These are phyloP conservation scores for Apodemus speciosus DNA, from an alignment of 2,113 vertebrate species.

Conservation along the genomic window DNA sequence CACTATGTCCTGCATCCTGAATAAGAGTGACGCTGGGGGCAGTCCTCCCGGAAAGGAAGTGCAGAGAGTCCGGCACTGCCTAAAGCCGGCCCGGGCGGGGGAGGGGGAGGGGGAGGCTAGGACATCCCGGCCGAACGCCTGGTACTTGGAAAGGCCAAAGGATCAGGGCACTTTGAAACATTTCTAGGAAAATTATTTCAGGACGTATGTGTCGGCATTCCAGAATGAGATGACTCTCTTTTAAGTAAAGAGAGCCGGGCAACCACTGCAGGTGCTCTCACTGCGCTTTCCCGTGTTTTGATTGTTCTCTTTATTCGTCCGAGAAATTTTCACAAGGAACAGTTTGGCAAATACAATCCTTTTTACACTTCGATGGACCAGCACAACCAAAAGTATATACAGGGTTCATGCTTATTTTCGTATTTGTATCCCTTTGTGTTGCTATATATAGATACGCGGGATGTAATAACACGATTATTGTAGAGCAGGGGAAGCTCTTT, in stretches of 20 bases:
- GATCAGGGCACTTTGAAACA: neutral
- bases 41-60: slow-evolving; percentile 74
- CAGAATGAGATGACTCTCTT: neutral
- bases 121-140: neutral
- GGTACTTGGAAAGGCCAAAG: neutral
- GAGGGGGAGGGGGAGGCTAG: neutral
- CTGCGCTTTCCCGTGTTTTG: slow-evolving; percentile 9
- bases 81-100: neutral
- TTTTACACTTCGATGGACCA: neutral
- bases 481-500: neutral
- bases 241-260: neutral
- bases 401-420: neutral
- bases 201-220: neutral
- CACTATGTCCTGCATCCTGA: slow-evolving; percentile 76
- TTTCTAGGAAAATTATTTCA: slow-evolving; percentile 51
- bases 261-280: neutral
- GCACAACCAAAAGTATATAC: neutral
- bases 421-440: slow-evolving; percentile 19
- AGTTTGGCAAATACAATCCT: neutral
- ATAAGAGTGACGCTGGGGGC: slow-evolving; percentile 74
- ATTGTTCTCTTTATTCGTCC: neutral
- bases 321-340: neutral
- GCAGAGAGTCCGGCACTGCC: slow-evolving; percentile 8
- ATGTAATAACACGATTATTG: neutral
- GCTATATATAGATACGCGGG: slow-evolving; percentile 5